These are phyloP conservation scores for Drosophila siamana DNA, from an alignment of 2,888 invertebrate genomes.

Conservation along the genomic window DNA sequence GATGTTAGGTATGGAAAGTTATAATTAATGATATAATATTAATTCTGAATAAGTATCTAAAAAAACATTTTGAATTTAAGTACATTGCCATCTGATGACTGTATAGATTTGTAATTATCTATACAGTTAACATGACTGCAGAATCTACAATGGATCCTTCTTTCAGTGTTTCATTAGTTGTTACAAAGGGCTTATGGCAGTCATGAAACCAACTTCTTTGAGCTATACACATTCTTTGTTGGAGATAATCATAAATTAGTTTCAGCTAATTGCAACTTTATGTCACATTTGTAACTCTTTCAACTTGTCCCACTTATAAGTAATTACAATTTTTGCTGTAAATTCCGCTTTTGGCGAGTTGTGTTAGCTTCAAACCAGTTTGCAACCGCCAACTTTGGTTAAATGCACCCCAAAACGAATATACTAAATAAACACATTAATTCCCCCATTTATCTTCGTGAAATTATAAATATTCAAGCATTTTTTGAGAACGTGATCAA, in stretches of 20 bases:
- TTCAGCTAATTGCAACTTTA: constrained; percentile 2
- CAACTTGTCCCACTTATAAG: constrained; percentile 10
- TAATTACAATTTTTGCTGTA: constrained; percentile 8
- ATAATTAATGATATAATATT: neutral
- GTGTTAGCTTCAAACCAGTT: constrained; percentile 27
- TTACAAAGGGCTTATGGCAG: neutral
- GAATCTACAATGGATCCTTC: neutral
- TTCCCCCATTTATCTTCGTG: constrained; percentile 30
- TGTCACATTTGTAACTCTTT: constrained; percentile 2
- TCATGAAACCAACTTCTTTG: neutral
- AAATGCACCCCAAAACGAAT: neutral
- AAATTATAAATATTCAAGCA: neutral
- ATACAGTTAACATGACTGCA: no score
- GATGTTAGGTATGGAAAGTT: no score
- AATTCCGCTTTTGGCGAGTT: constrained; percentile 11
- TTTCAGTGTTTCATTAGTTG: no score
- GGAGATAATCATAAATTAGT: neutral
- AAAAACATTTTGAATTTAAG: no score
- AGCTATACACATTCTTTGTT: neutral
- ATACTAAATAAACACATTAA: constrained; percentile 10
- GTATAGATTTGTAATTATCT: no score
- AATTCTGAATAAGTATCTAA: neutral
- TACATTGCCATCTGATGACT: no score
- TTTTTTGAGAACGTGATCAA: constrained; percentile 44
- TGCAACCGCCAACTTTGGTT: constrained; percentile 10